Base-by-base conservation (phyloP, 1,140 invertebrate genomes). In the Neodiprion fabricii region DNA sequence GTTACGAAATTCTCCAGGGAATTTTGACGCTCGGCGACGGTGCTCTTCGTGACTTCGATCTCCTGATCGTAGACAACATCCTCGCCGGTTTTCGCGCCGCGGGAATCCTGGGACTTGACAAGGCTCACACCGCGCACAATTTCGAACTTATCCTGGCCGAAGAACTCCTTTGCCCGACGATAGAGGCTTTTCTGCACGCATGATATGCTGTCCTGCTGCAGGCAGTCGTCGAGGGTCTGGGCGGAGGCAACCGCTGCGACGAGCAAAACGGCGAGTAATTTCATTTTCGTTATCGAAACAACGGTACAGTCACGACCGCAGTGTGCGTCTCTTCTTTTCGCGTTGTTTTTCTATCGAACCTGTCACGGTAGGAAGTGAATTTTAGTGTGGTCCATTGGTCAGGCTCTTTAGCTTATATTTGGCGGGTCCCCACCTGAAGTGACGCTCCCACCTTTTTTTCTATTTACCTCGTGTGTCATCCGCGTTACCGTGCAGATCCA, bases 121-220 rank as follows among this genome's bases (percentile, higher is more conserved):
- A 93, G 78, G 7, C 89, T 90, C 14, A 93, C 84, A 50, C 92
- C 92, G 67, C 88, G 88, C 67, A 90, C 83, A 48, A 93, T 74
- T 72, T 92, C 90, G 68, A 92, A 85, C 76, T 81, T 89, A 69
- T 92, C 91, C 79, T 89, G 90, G 48, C 89, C 89, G 79, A 93
- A 92, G 81, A 93, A 90, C n/a, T 90, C 89, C 79, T 89, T 91
- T 7, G 91, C 90, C 77, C 88, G 89, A 48, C 91, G 86, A 86
- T 89, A 93, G 67, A 92, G 81, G 72, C 81, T 88, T 78, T 91
- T 88, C 83, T 93, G 92, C 70, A 93, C 83, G 85, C 92, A 93
- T 71, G 91, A 91, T 73, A 93, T 92, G 73, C 92, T 92, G 86
- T 93, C 92, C 79, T 91, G 88, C 75, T 89, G 85, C 40, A 93